Evolutionary conservation across 2,888 invertebrate genomes (phyloP).

Genomic region (Scaptomyza reducta): DNA sequence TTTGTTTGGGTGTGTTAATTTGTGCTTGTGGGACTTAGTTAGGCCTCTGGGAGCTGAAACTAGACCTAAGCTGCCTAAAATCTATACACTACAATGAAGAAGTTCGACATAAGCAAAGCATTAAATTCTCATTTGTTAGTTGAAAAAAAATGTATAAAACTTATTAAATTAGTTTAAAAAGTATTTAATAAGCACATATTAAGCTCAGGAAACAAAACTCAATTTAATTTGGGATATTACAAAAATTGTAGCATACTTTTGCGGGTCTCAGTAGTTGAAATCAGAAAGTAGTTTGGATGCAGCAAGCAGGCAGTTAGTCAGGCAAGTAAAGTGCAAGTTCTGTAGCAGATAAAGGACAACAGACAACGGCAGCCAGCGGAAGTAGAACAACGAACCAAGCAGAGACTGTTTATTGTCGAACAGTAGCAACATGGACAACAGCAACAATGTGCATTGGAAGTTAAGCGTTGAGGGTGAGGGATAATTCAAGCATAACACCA

Average conservation of each 20-base stretch:
- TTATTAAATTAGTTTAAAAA: neutral
- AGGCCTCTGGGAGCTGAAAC: conserved; percentile 8
- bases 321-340: conserved; percentile 50
- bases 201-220: conserved; percentile 6
- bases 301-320: conserved; percentile 15
- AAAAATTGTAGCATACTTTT: conserved; percentile 35
- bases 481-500: neutral
- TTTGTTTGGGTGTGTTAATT: neutral
- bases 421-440: neutral
- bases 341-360: conserved; percentile 35
- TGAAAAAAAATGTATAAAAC: neutral
- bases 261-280: conserved; percentile 8
- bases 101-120: neutral
- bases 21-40: conserved; percentile 7
- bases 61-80: conserved; percentile 32
- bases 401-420: neutral
- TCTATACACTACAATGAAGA: conserved; percentile 39
- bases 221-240: conserved; percentile 8
- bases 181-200: neutral
- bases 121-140: neutral
- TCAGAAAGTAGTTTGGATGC: conserved; percentile 6
- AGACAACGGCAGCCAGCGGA: conserved; percentile 11
- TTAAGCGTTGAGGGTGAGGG: neutral
- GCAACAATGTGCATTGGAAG: conserved; percentile 7
- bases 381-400: conserved; percentile 1